Evolutionary conservation across 2,797 vertebrate genomes (phyloP), one percentile per base, ranked within the genome.

Genomic region (Adrianichthys oophorus): DNA sequence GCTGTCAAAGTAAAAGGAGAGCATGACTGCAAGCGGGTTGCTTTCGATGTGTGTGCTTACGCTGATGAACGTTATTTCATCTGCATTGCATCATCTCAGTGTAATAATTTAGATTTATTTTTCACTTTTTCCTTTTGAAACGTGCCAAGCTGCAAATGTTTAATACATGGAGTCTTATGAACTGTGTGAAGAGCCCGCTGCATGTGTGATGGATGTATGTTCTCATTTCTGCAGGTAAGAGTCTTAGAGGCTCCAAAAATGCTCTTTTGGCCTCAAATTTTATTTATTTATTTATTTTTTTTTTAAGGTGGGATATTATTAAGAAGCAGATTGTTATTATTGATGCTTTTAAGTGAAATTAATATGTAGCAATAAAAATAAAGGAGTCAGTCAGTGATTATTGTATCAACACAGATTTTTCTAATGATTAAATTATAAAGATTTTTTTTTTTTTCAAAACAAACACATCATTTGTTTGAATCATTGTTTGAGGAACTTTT

Each of bases 61-160:
- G 72, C 73, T 83, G 80, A 85, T 78, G 78, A 74, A 69, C 65
- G 71, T 80, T 66, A 84, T 93, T 93, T 91, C 92, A 87, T 86
- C 77, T 85, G 62, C 41, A 68, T 92, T 93, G 90, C 90, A 90
- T 91, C 90, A 92, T 87, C 76, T 70, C 43, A 40, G 65, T 59
- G 72, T 79, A 72, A 88, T 88, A 77, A 89, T 80, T 82, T 76
- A 15, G 57, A 70, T 85, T 80, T 70, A 77, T 63, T 84, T 65
- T 69, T 70, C 49, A 62, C 78, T 86, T 89, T 29, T 89, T 79
- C 62, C 67, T 81, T 89, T 85, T 87, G 82, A 91, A 90, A 87
- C 87, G 71, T 81, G 74, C 54, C 14, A 52, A 76, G 63, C 59
- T 78, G 65, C 75, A 79, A 81, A 83, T 87, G 78, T 85, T 89